These are phyloP conservation scores for Peucedramus taeniatus DNA, from an alignment of 2,113 vertebrate genomes.

Conservation along the genomic window DNA sequence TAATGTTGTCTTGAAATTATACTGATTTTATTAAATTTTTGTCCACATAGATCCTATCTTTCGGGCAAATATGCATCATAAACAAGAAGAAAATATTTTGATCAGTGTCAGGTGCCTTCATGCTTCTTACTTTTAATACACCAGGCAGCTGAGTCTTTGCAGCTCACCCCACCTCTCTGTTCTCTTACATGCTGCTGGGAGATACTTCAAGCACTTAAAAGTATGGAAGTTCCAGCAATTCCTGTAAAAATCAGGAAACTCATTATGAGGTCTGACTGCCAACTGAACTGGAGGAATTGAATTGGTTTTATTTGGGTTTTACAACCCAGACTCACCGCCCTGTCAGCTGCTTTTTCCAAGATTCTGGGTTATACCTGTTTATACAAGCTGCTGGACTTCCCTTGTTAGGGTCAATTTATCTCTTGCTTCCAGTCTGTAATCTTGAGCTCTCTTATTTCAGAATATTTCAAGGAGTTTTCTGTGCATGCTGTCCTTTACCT, in stretches of 20 bases:
- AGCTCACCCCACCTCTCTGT: not conserved
- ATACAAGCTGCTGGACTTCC: not conserved
- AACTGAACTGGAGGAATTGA: not conserved
- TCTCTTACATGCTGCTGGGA: not conserved
- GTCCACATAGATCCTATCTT: not conserved
- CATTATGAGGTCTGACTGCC: not conserved
- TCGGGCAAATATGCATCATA: not conserved
- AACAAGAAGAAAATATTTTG: not conserved
- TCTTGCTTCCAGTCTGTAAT: not conserved
- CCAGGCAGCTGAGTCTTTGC: not conserved
- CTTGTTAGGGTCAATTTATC: not conserved
- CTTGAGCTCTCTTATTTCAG: not conserved
- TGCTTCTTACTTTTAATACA: not conserved
- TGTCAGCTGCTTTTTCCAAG: not conserved
- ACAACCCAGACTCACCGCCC: not conserved
- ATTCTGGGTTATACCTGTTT: not conserved
- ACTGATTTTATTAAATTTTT: not conserved
- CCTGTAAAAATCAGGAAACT: not conserved
- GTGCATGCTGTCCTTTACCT: not conserved
- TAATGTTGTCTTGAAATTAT: not conserved
- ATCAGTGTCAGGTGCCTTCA: not conserved
- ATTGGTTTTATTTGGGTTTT: not conserved
- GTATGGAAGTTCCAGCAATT: not conserved
- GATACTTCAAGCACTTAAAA: not conserved
- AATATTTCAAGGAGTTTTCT: not conserved